Evolutionary conservation across 2,888 invertebrate species (phyloP).

Genomic region (Hypolimnas misippus): DNA sequence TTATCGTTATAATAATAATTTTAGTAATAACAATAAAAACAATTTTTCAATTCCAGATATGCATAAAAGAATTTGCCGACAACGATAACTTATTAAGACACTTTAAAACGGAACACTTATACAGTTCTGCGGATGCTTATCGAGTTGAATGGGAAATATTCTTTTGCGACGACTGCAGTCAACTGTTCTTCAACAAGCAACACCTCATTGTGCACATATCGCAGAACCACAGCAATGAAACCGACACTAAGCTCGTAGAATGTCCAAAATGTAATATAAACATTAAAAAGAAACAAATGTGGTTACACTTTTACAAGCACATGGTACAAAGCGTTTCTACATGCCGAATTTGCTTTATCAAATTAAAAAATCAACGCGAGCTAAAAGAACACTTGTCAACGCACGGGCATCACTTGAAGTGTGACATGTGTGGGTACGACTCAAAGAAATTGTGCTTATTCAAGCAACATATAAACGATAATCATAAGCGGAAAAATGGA

Average conservation of each 20-base stretch:
- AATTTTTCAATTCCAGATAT: constrained; percentile 58
- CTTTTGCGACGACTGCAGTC: constrained; percentile 57
- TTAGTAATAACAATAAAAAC: too few species aligned
- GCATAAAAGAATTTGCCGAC: constrained; percentile 45
- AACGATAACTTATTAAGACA: constrained; percentile 48
- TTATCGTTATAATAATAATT: too few species aligned
- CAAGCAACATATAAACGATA: constrained; percentile 45
- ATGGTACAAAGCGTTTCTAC: constrained; percentile 48
- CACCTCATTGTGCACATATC: constrained; percentile 52
- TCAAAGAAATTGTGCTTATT: constrained; percentile 45
- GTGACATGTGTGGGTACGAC: constrained; percentile 52
- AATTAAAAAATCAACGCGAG: neutral
- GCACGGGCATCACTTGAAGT: constrained; percentile 51
- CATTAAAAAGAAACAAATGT: constrained; percentile 29
- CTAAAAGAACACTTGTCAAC: constrained; percentile 49
- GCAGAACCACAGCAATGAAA: constrained; percentile 35
- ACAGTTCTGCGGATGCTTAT: constrained; percentile 51
- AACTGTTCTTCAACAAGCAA: constrained; percentile 64
- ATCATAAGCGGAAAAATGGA: constrained; percentile 40
- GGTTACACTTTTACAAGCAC: constrained; percentile 58
- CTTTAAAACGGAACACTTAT: constrained; percentile 55
- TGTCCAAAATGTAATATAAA: constrained; percentile 57
- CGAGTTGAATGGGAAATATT: constrained; percentile 59
- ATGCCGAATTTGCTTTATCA: constrained; percentile 57
- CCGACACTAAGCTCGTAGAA: neutral